These are phyloP conservation scores for Coccyzus lansbergi DNA, from an alignment of 2,797 vertebrate species.

Conservation along the genomic window DNA sequence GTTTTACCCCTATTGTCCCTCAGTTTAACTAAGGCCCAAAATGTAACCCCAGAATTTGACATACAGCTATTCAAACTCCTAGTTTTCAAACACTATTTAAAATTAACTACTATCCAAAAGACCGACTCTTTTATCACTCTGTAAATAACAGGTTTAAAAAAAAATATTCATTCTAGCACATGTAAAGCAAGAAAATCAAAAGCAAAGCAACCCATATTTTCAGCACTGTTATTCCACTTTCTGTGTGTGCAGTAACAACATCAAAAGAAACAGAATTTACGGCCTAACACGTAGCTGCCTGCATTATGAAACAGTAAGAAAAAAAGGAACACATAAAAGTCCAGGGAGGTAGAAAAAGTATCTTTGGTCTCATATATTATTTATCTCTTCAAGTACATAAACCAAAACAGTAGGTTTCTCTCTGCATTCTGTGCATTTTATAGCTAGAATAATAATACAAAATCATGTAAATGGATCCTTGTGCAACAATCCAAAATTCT, in stretches of 20 bases:
- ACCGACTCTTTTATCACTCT: not conserved
- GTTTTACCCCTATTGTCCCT: not conserved
- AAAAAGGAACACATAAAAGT: not conserved
- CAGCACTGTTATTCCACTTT: not conserved
- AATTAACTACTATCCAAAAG: not conserved
- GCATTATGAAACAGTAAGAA: not conserved
- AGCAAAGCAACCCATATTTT: not conserved
- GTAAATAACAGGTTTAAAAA: not conserved
- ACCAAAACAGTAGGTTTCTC: not conserved
- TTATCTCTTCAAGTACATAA: not conserved
- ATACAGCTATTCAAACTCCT: not conserved
- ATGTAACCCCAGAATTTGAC: not conserved
- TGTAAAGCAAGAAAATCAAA: not conserved
- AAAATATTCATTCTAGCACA: not conserved
- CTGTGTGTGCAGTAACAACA: not conserved
- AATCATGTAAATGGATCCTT: not conserved
- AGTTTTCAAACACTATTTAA: not conserved
- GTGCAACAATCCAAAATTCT: not conserved
- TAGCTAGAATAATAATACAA: not conserved
- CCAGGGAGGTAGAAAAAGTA: not conserved
- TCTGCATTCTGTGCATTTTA: not conserved
- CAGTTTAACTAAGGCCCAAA: not conserved
- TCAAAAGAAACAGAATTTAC: constrained; percentile 2
- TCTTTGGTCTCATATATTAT: not conserved
- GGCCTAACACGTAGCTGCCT: not conserved